A percentile compares a stretch with the other conserved stretches of the same genome.
Evolutionary conservation across 2,888 invertebrate genomes (phyloP).

Genomic region (Eupithecia vulgata): DNA sequence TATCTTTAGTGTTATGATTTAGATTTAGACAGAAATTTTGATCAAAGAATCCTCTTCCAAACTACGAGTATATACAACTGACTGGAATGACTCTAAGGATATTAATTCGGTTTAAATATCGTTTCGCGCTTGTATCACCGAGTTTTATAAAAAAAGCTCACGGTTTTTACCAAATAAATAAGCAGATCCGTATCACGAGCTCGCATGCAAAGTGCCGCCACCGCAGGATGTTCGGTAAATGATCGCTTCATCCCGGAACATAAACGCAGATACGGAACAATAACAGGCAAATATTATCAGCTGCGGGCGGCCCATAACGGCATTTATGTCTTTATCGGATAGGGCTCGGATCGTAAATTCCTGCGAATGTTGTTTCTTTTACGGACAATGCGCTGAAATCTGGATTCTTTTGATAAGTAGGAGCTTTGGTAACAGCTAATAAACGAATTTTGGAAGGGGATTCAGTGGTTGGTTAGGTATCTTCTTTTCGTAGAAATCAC

Average conservation of each 20-base stretch:
- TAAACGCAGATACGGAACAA: slow-evolving; percentile 60
- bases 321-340: slow-evolving; percentile 64
- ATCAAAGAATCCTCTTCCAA: no score
- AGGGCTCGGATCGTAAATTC: slow-evolving; percentile 48
- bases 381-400: slow-evolving; percentile 40
- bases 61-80: no score
- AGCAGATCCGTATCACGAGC: slow-evolving; percentile 6
- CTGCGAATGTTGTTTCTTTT: slow-evolving; percentile 44
- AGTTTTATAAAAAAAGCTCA: neutral
- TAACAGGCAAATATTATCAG: slow-evolving; percentile 64
- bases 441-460: neutral
- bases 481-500: neutral
- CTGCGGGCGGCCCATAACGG: slow-evolving; percentile 59
- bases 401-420: slow-evolving; percentile 22
- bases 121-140: neutral
- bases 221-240: slow-evolving; percentile 41
- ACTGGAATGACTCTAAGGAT: neutral
- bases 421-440: slow-evolving; percentile 9
- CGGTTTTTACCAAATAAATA: slow-evolving; percentile 9
- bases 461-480: neutral
- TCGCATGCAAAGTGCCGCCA: slow-evolving; percentile 25
- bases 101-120: neutral
- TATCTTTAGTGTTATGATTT: no score
- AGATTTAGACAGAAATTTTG: no score
- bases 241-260: slow-evolving; percentile 42